Conservation (phyloP, 2,888 invertebrate species). For the Metacarcinus magister region DNA sequence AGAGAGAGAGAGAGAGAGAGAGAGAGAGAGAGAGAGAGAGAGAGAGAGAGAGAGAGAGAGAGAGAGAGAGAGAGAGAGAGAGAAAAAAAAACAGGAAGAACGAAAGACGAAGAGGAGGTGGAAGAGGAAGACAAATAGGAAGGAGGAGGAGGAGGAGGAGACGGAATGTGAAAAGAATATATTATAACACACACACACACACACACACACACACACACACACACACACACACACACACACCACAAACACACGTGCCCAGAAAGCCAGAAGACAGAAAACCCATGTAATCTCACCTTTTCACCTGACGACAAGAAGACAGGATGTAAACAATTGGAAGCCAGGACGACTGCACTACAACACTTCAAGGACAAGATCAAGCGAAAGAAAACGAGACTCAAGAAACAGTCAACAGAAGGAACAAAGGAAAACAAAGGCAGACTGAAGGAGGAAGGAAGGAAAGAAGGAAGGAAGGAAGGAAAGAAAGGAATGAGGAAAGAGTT, state of each 20-base stretch:
- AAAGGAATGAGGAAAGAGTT: not conserved
- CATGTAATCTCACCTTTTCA: not conserved
- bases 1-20: slow-evolving; percentile 2
- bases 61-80: not conserved
- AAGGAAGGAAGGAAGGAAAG: not conserved
- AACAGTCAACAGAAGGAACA: not conserved
- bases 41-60: not conserved
- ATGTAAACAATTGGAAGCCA: not conserved
- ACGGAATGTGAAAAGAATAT: not conserved
- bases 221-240: slow-evolving; percentile 5
- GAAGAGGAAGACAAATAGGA: not conserved
- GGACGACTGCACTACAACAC: not conserved
- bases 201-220: slow-evolving; percentile 26
- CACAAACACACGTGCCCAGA: not conserved
- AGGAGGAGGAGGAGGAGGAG: not conserved
- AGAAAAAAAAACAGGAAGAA: not conserved
- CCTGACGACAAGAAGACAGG: not conserved
- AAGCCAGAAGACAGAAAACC: not conserved
- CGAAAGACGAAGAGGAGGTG: not conserved
- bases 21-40: slow-evolving; percentile 2
- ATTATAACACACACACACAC: not conserved
- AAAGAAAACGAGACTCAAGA: not conserved
- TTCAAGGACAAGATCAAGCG: not conserved
- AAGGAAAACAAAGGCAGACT: not conserved
- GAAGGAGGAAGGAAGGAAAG: not conserved